These are phyloP conservation scores for Hypomecis atomaria DNA, from an alignment of 2,888 invertebrate genomes.

Conservation along the genomic window DNA sequence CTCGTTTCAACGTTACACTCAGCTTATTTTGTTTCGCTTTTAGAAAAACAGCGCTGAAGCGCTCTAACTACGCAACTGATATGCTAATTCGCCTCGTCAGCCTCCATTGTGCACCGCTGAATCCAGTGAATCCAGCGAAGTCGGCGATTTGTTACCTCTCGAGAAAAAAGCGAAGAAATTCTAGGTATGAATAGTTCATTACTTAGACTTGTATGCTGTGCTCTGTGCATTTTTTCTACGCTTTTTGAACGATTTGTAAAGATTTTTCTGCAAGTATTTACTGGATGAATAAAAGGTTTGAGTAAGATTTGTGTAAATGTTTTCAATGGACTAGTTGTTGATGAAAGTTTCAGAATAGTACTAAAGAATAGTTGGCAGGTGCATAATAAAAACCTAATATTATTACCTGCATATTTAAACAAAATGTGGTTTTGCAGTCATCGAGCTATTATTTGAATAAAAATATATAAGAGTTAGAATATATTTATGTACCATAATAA, in stretches of 20 bases:
- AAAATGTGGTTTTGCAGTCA: too few species aligned
- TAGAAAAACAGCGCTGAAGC: constrained; percentile 43
- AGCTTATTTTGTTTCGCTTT: constrained; percentile 50
- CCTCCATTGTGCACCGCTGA: constrained; percentile 59
- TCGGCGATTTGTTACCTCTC: constrained; percentile 50
- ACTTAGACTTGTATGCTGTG: constrained; percentile 36
- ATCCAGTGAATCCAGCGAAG: constrained; percentile 36
- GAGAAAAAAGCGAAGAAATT: constrained; percentile 49
- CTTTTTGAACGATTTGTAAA: constrained; percentile 8
- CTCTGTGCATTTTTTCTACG: constrained; percentile 19
- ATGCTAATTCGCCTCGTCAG: constrained; percentile 72
- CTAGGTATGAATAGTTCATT: constrained; percentile 60
- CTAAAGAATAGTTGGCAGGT: too few species aligned
- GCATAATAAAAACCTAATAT: too few species aligned
- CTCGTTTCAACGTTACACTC: constrained; percentile 35
- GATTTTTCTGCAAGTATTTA: not conserved
- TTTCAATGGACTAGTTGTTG: too few species aligned
- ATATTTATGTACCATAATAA: too few species aligned
- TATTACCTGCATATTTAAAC: too few species aligned
- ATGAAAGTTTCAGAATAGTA: too few species aligned
- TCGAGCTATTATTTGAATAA: too few species aligned
- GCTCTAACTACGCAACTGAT: constrained; percentile 64
- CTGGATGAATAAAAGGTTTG: not conserved
- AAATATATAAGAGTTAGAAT: too few species aligned
- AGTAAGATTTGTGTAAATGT: too few species aligned